These are phyloP conservation scores for Alosa alosa DNA, from an alignment of 2,113 vertebrate genomes.

Conservation along the genomic window DNA sequence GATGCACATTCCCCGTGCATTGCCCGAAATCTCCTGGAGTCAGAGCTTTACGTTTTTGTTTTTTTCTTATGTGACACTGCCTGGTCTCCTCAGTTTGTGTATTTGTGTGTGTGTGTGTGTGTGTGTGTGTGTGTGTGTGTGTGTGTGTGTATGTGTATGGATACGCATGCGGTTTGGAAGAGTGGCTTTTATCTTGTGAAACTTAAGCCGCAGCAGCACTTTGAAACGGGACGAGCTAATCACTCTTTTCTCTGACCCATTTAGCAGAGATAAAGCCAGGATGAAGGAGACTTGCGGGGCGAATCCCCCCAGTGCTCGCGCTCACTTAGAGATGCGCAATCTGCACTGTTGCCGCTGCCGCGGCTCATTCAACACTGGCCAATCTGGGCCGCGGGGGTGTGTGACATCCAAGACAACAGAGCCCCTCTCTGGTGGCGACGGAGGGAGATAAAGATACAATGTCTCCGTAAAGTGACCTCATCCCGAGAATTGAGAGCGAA, in stretches of 20 bases:
- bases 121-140: background rate
- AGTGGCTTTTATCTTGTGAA: slow-evolving; percentile 65
- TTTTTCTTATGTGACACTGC: slow-evolving; percentile 53
- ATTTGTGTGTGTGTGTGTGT: background rate
- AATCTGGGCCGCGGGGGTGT: slow-evolving; percentile 35
- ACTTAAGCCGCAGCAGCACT: slow-evolving; percentile 64
- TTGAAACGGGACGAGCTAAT: slow-evolving; percentile 66
- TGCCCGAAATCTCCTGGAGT: slow-evolving; percentile 41
- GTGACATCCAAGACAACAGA: background rate
- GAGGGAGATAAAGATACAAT: slow-evolving; percentile 11
- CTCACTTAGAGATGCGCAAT: slow-evolving; percentile 55
- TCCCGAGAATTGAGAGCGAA: slow-evolving; percentile 51
- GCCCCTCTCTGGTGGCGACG: slow-evolving; percentile 6
- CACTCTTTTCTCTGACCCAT: slow-evolving; percentile 65
- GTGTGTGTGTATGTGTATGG: background rate
- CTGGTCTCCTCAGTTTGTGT: slow-evolving; percentile 44
- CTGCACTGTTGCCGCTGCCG: slow-evolving; percentile 35
- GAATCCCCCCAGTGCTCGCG: slow-evolving; percentile 50
- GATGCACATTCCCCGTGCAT: slow-evolving; percentile 54
- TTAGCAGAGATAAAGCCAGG: slow-evolving; percentile 64
- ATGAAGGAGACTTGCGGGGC: slow-evolving; percentile 52
- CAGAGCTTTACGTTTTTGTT: slow-evolving; percentile 34
- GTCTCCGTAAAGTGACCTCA: slow-evolving; percentile 18
- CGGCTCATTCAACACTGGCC: slow-evolving; percentile 59
- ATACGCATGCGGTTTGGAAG: slow-evolving; percentile 20